Base-by-base conservation (phyloP, 2,797 vertebrate genomes). In the Neosilurus mollespiculum region DNA sequence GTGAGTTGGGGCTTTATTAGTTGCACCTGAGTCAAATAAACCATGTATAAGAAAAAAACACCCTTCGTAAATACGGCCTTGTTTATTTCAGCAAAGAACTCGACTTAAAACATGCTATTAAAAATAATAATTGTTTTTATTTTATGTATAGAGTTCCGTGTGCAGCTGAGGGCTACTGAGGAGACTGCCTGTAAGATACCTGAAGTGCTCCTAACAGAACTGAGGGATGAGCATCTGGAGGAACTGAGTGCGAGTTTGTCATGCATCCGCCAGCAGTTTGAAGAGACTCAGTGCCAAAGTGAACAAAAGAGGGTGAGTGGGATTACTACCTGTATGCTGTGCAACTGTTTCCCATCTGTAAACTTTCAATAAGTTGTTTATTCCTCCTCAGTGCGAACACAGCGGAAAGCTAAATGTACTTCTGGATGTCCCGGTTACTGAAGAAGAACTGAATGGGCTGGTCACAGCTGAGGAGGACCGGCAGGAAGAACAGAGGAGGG, bases 131-230 rank as follows among this genome's bases (percentile, higher is more conserved):
- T 26, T 61, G 34, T 24, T 61, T 61, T 9, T 65, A 51, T 16
- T 10, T 66, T 81, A 43, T 81, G 12, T 84, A 16, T 90, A 98
- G 98, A 96, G 89, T 91, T 98, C 84, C 87, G 82, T 61, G 82
- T 89, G 72, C 96, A 97, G 85, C 9, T 97, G 89, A 92, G 87
- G 76, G 58, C 83, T 37, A 92, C 95, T 86, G 94, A 95, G 78
- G 90, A 94, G 83, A 78, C 93, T 43, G 84, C 96, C 20, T 86
- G 85, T 73, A 85, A 83, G 0, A 86, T 96, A 1, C 91, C 94
- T n/a, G 89, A 65, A 6, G 66, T 93, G 59, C 83, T 95, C 0
- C 90, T 95, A 34, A 81, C 89, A 24, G 90, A 91, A 83, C 91
- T 94, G 72, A 92, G 93, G 8, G 89, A 86, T 56, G 89, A 91